Evolutionary conservation across 1,140 invertebrate genomes (phyloP).

Genomic region (Notospermus geniculatus): DNA sequence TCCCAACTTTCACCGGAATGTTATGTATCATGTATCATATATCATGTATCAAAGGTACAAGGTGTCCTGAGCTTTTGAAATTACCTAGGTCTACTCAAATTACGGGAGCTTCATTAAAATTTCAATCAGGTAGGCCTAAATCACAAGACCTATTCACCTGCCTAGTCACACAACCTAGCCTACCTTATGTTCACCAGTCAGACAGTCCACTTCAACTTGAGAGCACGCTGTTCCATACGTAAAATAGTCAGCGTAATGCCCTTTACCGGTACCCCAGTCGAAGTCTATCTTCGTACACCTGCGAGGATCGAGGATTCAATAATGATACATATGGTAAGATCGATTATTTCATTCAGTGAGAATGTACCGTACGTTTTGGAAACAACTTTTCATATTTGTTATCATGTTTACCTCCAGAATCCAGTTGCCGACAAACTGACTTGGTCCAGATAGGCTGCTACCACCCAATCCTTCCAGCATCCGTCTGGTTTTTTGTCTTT

Average conservation of each 20-base stretch:
- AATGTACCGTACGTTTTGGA: background rate
- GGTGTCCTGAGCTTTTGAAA: too few relatives aligned
- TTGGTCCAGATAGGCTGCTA: slow-evolving; percentile 74
- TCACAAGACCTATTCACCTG: too few relatives aligned
- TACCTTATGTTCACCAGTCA: slow-evolving; percentile 59
- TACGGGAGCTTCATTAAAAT: too few relatives aligned
- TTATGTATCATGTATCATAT: too few relatives aligned
- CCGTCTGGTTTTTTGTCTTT: slow-evolving; percentile 74
- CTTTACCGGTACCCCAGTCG: background rate
- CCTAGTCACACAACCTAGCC: background rate
- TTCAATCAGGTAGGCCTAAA: too few relatives aligned
- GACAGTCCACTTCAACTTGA: slow-evolving; percentile 60
- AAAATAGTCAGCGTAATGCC: background rate
- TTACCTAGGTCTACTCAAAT: too few relatives aligned
- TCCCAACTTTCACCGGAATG: too few relatives aligned
- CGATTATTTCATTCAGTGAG: background rate
- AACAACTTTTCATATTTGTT: background rate
- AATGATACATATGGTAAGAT: background rate
- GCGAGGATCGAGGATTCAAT: background rate
- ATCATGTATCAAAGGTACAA: too few relatives aligned
- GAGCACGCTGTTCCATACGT: slow-evolving; percentile 42
- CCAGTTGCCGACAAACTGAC: slow-evolving; percentile 82
- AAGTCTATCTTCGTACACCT: background rate
- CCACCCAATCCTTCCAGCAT: slow-evolving; percentile 80
- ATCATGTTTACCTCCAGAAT: slow-evolving; percentile 64